Evolutionary conservation across 1,140 invertebrate species (phyloP), one percentile per base, ranked within the genome.

Genomic region (Neocloeon triangulifer): DNA sequence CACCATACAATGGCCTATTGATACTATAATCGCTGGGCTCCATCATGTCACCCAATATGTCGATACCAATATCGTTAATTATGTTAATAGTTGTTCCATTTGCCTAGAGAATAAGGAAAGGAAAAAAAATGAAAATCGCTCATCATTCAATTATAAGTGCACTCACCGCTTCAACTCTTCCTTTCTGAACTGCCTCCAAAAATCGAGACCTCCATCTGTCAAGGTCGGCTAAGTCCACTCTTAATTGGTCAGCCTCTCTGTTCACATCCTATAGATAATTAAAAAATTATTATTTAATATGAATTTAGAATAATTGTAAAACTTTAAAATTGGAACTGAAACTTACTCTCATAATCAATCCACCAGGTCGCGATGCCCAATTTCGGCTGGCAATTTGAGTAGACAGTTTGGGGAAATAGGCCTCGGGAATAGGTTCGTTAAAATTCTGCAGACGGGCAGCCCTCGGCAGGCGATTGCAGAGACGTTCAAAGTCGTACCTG

Each of bases 21-120:
- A 41, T 29, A 6, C 36, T 42, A 19, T 38, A 28, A 2, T 32
- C 19, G 9, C 34, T 39, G 5, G 40, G 34, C 39, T 51, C 50
- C 2, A 50, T 34, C 2, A 47, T 34, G 16, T 47, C 37, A 2
- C 45, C 48, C 15, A 53, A 51, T 18, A 73, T 56, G 40, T 88
- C 73, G 32, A 85, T 82, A 6, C 79, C 80, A 1, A 56, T 62
- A 2, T 53, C 49, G 42, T 79, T 73, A 25, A 62, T 65, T 15
- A 80, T 41, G 0, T 46, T 42, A 6, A 71, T 44, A 1, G 50
- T 51, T 6, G 59, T 49, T 2, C 64, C 65, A 13, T 55, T 55
- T 5, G 49, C 41, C 49, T 59, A 43, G 4, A 42, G 34, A 7
- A 22, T n/a, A 30, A 8, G 35, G 20, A 50, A 23, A 12, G 8